Base-by-base conservation (phyloP, 30 jellyfish, hydroid and myxozoan genomes). In the Clytia hemisphaerica region DNA sequence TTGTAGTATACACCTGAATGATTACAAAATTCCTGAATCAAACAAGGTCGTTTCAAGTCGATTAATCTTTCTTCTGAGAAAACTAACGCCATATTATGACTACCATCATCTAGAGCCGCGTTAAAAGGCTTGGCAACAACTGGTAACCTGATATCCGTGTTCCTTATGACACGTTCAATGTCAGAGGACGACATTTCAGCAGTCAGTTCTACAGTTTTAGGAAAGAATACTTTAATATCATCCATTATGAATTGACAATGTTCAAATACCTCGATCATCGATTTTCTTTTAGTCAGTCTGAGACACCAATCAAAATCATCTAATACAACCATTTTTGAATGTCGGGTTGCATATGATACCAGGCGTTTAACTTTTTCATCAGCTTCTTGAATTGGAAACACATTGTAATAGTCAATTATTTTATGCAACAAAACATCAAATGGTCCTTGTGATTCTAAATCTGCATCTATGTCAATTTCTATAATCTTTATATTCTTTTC, bases 1-100 rank as follows among this genome's bases (percentile, higher is more conserved):
- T 90, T 90, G 71, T 76, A 59, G 82, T 82, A 63, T 10, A 58
- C 76, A 3, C 99, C 99, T 50, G 66, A 83, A 59, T 90, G 99
- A 46, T 82, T 76, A 47, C 58, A 62, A 67, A 90, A 90, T 36
- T 90, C 92, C 54, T 90, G 99, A 26, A 90, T 14, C 2, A 90
- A 42, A 50, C 93, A 90, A 6, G 95, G 99, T 31, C 76, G 72
- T 32, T 58, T 31, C 24, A 79, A 27, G 26, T 80, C 85, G 12
- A 15, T 1, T 44, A 88, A 40, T 15, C 63, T 58, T 4, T 74
- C 86, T 18, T 48, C 66, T 47, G 83, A 45, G 58, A 88, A 88
- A 33, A 88, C 38, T 45, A 88, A 55, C 3, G 86, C 50, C 97
- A 88, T 88, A 18, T 79, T 90, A 80, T 76, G 97, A 29, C 84